A percentile compares a stretch with the other conserved stretches of the same genome.
Evolutionary conservation across 1,140 invertebrate genomes (phyloP).

Genomic region (Papilio dardanus): DNA sequence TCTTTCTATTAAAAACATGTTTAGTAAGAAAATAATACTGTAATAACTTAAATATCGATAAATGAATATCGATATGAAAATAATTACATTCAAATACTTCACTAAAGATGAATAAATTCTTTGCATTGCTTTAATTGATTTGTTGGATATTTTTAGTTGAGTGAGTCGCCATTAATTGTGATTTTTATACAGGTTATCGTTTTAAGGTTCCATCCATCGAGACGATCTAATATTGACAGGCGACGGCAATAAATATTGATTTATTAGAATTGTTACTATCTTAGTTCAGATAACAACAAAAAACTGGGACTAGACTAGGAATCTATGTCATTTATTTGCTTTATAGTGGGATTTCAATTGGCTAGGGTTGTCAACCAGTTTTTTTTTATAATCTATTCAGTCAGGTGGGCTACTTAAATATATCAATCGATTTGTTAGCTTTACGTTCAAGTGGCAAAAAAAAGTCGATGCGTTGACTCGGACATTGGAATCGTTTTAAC

Average conservation of each 20-base stretch:
- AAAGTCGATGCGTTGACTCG: constrained; percentile 50
- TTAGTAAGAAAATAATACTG: too few relatives aligned
- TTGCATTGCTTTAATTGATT: constrained; percentile 78
- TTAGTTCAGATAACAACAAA: not conserved
- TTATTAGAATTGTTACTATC: not conserved
- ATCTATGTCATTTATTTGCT: too few relatives aligned
- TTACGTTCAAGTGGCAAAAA: constrained; percentile 54
- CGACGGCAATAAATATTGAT: not conserved
- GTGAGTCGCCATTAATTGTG: constrained; percentile 72
- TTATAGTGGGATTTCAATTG: not conserved
- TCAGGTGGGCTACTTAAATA: constrained; percentile 6
- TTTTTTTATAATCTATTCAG: not conserved
- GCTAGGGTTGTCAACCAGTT: not conserved
- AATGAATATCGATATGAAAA: not conserved
- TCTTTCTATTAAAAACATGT: too few relatives aligned
- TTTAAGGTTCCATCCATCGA: not conserved
- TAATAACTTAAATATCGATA: too few relatives aligned
- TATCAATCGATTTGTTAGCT: constrained; percentile 52
- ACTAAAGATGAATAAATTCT: constrained; percentile 76
- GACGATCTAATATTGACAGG: not conserved
- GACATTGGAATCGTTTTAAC: constrained; percentile 76
- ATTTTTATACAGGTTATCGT: constrained; percentile 43
- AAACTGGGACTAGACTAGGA: not conserved
- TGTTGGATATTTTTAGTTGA: constrained; percentile 75
- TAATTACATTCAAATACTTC: constrained; percentile 41